Evolutionary conservation across 2,113 vertebrate species (phyloP), one percentile per base, ranked within the genome.

Genomic region (Cyprinus carpio): DNA sequence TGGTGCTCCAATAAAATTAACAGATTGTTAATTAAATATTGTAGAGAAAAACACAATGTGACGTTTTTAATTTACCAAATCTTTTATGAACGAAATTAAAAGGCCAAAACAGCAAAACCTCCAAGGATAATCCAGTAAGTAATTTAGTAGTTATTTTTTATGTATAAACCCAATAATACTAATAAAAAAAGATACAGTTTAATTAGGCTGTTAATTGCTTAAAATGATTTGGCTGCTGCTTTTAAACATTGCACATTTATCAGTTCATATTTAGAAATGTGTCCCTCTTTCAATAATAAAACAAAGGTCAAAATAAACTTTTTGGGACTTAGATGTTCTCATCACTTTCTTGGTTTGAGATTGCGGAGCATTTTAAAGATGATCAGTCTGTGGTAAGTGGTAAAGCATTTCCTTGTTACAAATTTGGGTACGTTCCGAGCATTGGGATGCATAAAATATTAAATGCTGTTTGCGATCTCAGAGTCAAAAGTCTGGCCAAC

Each of bases 361-460:
- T 91, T 87, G 84, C 2, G 40, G 82, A 88, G 89, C 87, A 77
- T 85, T 89, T 89, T 37, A 9, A 34, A 83, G 82, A 83, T 85
- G 82, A 75, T 65, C 5, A 84, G 80, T 79, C 90, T 87, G 64
- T 75, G 29, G 85, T 87, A 89, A 46, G 79, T 43, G 40, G 29
- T 71, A 82, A 83, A 90, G 89, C 87, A 81, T 92, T 91, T 92
- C 87, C 88, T 91, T 88, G 83, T 89, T 89, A 88, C 86, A 88
- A 89, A 89, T 89, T 86, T 90, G 85, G 56, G 88, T 89, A 56
- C 65, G 65, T 82, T 87, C 20, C 51, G 83, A 56, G 91, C 90
- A 90, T 77, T 89, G 92, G 88, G 90, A 91, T 46, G 46, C 54
- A 91, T 94, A 37, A 92, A 93, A 93, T 92, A 93, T 94, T 93